Percentiles rank a stretch among this genome's conserved stretches.
Conservation (phyloP, 2,113 vertebrate genomes). For the Grammomys dolichurus region DNA sequence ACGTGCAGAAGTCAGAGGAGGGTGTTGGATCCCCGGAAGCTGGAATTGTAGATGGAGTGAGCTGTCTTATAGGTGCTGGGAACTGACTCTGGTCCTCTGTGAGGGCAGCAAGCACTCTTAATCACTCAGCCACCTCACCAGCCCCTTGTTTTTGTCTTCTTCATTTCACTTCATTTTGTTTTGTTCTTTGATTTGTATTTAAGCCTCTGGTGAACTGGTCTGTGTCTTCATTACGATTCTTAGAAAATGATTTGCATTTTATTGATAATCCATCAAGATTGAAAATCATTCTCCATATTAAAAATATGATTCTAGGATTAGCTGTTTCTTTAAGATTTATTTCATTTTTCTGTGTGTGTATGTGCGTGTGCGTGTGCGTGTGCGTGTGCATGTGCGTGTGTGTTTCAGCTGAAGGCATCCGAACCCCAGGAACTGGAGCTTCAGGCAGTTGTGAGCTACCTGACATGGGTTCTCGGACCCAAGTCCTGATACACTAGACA, state of each 20-base stretch:
- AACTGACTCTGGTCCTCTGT: no score
- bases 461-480: background rate
- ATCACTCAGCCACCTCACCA: background rate
- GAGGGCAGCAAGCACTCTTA: background rate
- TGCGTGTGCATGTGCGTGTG: fast-evolving
- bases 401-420: background rate
- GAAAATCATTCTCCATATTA: background rate
- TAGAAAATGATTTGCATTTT: slow-evolving; percentile 44
- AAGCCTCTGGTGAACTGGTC: background rate
- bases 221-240: background rate
- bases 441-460: background rate
- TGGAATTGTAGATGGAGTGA: background rate
- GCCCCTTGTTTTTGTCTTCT: no score
- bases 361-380: no score
- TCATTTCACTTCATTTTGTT: background rate
- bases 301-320: slow-evolving; percentile 21
- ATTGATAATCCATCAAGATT: background rate
- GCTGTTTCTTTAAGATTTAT: background rate
- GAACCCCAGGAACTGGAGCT: background rate
- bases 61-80: no score
- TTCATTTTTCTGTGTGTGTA: background rate
- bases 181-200: background rate
- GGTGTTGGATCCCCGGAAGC: background rate
- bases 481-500: background rate
- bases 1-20: background rate